A percentile compares a stretch with the other conserved stretches of the same genome.
Conservation (phyloP, 2,113 vertebrate species). For the Campylorhamphus procurvoides region DNA sequence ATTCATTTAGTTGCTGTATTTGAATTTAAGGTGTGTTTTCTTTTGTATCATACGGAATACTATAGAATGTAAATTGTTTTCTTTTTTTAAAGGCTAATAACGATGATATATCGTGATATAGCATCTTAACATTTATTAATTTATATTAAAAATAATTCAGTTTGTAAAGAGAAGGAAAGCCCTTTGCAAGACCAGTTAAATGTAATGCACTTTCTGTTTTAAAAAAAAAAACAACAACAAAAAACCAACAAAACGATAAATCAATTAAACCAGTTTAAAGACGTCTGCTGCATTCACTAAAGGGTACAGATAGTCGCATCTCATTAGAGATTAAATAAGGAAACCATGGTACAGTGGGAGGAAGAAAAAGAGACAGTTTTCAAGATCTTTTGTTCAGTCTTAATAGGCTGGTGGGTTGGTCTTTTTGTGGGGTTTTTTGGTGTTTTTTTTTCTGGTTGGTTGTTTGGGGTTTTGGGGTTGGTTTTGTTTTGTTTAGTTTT, state of each 20-base stretch:
- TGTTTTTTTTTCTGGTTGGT: not conserved
- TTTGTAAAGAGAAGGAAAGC: constrained; percentile 84
- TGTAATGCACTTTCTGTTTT: constrained; percentile 97
- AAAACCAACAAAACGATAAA: constrained; percentile 62
- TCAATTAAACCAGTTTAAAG: constrained; percentile 76
- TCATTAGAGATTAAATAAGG: constrained; percentile 65
- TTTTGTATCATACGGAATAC: constrained; percentile 84
- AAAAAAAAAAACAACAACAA: not conserved
- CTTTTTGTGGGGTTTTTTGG: too few species aligned
- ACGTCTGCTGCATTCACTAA: constrained; percentile 72
- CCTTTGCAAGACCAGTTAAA: constrained; percentile 83
- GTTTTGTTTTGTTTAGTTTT: too few species aligned
- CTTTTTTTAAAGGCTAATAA: constrained; percentile 73
- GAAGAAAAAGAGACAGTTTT: not conserved
- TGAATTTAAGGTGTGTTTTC: constrained; percentile 74
- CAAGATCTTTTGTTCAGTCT: not conserved
- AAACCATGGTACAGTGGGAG: not conserved
- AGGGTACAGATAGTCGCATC: constrained; percentile 59
- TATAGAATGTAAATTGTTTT: constrained; percentile 81
- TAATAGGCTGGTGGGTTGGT: too few species aligned
- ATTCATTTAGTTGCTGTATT: constrained; percentile 74
- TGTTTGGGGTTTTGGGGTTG: not conserved
- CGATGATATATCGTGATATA: constrained; percentile 73
- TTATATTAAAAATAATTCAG: constrained; percentile 85
- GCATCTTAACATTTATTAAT: constrained; percentile 86